These are phyloP conservation scores for Pristionchus japonicus DNA, from an alignment of 2,888 invertebrate species.

Conservation along the genomic window DNA sequence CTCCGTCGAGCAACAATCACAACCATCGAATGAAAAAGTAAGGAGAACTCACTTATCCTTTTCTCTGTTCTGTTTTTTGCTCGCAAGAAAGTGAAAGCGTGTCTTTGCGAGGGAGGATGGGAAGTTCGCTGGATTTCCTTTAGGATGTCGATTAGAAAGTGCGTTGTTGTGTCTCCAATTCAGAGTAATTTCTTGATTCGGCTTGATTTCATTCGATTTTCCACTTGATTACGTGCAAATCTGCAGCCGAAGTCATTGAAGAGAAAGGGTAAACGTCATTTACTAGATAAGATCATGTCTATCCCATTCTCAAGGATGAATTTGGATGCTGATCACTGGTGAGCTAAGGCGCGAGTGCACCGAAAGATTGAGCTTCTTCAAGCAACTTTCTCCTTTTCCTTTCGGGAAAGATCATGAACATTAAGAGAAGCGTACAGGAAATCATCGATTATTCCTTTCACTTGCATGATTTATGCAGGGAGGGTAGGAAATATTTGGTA, in stretches of 20 bases:
- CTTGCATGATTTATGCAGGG: background rate
- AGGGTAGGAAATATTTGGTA: too few species aligned
- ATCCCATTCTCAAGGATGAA: background rate
- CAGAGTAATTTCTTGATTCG: background rate
- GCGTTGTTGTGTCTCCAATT: background rate
- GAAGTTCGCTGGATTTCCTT: background rate
- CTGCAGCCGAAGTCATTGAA: background rate
- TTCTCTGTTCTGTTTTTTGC: background rate
- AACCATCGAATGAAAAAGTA: background rate
- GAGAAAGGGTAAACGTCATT: background rate
- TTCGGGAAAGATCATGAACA: background rate
- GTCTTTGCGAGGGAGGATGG: background rate
- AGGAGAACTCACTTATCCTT: background rate
- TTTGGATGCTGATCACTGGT: background rate
- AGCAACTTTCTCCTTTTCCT: background rate
- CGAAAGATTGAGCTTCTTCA: background rate
- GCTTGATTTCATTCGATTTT: background rate
- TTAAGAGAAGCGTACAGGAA: background rate
- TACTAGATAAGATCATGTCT: background rate
- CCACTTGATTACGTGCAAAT: background rate
- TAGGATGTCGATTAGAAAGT: background rate
- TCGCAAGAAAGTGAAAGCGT: background rate
- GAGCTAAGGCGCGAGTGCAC: background rate
- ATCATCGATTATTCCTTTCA: background rate
- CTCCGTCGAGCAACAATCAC: background rate